Evolutionary conservation across 2,797 vertebrate species (phyloP).

Genomic region (Agapornis canus): DNA sequence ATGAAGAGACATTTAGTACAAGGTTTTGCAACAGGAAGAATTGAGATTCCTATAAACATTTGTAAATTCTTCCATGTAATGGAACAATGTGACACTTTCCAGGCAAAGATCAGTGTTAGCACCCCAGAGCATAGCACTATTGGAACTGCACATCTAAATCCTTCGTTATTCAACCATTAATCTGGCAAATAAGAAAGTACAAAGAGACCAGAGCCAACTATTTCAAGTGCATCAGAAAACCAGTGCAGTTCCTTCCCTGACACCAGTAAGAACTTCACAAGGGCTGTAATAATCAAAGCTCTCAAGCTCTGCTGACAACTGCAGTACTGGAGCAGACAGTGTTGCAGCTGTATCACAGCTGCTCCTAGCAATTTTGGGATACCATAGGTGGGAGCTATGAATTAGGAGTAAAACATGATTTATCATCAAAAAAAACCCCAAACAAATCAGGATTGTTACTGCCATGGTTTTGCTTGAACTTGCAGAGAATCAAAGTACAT

Average conservation of each 20-base stretch:
- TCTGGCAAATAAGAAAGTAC: neutral
- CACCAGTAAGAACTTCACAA: neutral
- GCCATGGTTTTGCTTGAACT: neutral
- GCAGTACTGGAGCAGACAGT: neutral
- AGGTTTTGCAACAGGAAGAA: neutral
- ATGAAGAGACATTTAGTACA: neutral
- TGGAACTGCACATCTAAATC: neutral
- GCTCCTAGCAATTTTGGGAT: neutral
- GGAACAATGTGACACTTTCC: neutral
- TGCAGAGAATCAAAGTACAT: neutral
- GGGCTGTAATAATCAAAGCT: slow-evolving; percentile 35
- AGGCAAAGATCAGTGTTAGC: neutral
- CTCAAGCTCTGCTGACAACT: neutral
- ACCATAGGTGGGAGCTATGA: neutral
- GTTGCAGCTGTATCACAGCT: slow-evolving; percentile 55
- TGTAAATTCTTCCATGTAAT: neutral
- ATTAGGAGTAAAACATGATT: slow-evolving; percentile 1
- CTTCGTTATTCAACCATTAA: neutral
- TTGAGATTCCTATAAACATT: neutral
- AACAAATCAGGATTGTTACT: neutral
- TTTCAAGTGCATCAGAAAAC: neutral
- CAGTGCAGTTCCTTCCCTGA: neutral
- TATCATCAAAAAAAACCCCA: neutral
- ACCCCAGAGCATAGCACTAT: neutral
- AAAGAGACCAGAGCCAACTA: neutral